Evolutionary conservation across 1,140 invertebrate species (phyloP).

Genomic region (Coelopa frigida): DNA sequence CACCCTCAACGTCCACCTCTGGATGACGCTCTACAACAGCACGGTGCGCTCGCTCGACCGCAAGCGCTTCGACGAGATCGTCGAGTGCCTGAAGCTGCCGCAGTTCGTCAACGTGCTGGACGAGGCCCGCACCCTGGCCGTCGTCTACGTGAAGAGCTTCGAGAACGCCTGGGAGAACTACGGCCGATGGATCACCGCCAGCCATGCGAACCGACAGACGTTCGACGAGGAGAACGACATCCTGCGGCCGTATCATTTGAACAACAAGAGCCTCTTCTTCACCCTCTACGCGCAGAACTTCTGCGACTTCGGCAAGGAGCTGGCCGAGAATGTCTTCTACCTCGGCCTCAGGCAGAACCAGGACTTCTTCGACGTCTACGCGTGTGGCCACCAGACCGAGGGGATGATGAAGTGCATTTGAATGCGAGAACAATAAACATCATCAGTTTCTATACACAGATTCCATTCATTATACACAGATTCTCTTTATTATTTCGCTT

Average conservation of each 20-base stretch:
- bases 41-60: slow-evolving; percentile 21
- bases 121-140: slow-evolving; percentile 31
- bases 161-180: slow-evolving; percentile 32
- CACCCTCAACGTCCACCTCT: slow-evolving; percentile 35
- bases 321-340: slow-evolving; percentile 35
- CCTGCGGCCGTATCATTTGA: slow-evolving; percentile 21
- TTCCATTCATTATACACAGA: neutral
- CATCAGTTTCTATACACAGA: neutral
- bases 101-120: slow-evolving; percentile 35
- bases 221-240: slow-evolving; percentile 33
- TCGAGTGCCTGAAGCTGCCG: slow-evolving; percentile 32
- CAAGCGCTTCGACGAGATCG: slow-evolving; percentile 23
- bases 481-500: slow-evolving; percentile 2
- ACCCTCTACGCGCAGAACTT: slow-evolving; percentile 39
- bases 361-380: slow-evolving; percentile 30
- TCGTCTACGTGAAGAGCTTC: slow-evolving; percentile 39
- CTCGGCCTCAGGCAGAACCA: slow-evolving; percentile 32
- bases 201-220: slow-evolving; percentile 15
- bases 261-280: slow-evolving; percentile 34
- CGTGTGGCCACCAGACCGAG: slow-evolving; percentile 28
- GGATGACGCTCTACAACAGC: slow-evolving; percentile 35
- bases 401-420: slow-evolving; percentile 19
- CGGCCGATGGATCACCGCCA: slow-evolving; percentile 20
- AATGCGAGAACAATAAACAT: neutral
- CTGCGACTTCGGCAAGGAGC: slow-evolving; percentile 37